Percentiles rank a stretch among this genome's conserved stretches.
Conservation (phyloP, 2,888 invertebrate species). For the Athalia circularis region DNA sequence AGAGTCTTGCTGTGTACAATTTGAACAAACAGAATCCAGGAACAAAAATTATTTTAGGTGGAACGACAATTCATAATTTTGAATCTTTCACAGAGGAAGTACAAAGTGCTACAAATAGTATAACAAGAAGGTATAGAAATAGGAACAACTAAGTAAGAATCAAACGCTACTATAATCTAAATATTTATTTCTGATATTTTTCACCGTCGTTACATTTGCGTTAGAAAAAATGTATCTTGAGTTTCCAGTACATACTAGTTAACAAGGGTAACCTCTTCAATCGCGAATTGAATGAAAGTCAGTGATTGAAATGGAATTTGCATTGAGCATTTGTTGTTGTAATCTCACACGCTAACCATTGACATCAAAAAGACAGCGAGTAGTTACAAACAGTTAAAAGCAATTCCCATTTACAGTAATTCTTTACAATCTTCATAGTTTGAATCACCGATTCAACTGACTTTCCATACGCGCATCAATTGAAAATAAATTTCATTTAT, state of each 20-base stretch:
- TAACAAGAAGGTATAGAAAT: constrained; percentile 80
- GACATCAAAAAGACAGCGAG: neutral
- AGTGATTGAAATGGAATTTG: constrained; percentile 9
- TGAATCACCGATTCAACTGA: constrained; percentile 13
- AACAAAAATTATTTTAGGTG: constrained; percentile 89
- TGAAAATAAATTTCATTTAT: constrained; percentile 32
- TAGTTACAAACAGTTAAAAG: constrained; percentile 32
- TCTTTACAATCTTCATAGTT: constrained; percentile 40
- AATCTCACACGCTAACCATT: neutral
- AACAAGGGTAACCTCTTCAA: constrained; percentile 21
- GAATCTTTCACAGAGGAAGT: constrained; percentile 87
- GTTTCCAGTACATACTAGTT: constrained; percentile 35
- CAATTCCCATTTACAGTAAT: constrained; percentile 51
- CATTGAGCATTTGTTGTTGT: neutral
- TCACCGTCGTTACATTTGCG: constrained; percentile 44
- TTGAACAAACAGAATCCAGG: constrained; percentile 86
- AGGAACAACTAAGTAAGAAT: constrained; percentile 60
- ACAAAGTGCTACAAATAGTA: constrained; percentile 80
- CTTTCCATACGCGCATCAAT: neutral
- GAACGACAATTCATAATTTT: constrained; percentile 94
- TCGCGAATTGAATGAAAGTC: constrained; percentile 14
- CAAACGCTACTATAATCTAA: constrained; percentile 52
- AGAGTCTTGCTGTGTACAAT: constrained; percentile 89
- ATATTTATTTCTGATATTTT: constrained; percentile 56
- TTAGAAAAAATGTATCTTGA: constrained; percentile 43